Evolutionary conservation across 2,888 invertebrate species (phyloP), one percentile per base, ranked within the genome.

Genomic region (Cerceris rybyensis): DNA sequence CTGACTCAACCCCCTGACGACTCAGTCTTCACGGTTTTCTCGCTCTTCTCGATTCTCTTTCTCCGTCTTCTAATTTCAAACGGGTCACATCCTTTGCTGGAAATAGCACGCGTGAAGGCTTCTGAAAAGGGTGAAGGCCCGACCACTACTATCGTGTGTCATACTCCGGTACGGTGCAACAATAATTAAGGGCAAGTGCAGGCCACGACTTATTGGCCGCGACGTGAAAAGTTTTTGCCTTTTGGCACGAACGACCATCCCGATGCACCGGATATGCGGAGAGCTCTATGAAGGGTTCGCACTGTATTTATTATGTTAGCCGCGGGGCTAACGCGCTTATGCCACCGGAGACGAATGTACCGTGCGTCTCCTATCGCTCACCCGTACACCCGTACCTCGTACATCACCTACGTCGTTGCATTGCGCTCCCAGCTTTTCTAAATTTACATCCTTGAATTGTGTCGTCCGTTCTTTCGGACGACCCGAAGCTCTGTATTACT

Each of bases 241-340:
- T 86, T 86, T 83, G 88, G 80, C 88, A 86, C 88, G 88, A 86
- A 84, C 46, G 8, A 14, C 1, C 70, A 13, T 55, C 6, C 46
- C 14, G 61, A 16, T 67, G 60, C 83, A 80, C 83, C 87, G 86
- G 88, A 85, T 88, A 86, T 79, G 54, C 63, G 6, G 7, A 52
- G 14, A 16, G 28, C 16, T 52, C 28, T 1, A 13, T 17, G 16
- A 64, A 55, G 55, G 17, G 57, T 49, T 74, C 73, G n/a, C 52
- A 55, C 39, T 69, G 61, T 78, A 78, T 73, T 89, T 89, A 85
- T 88, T 88, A 84, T 80, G 79, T 75, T 75, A 69, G 69, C 76
- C 11, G 55, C 64, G 66, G 54, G 70, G 65, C 72, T 70, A 61
- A 75, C 60, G 75, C 73, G 60, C 55, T 73, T 74, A 66, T 55